These are phyloP conservation scores for Bombus haemorrhoidalis DNA, from an alignment of 1,140 invertebrate species.

Conservation along the genomic window DNA sequence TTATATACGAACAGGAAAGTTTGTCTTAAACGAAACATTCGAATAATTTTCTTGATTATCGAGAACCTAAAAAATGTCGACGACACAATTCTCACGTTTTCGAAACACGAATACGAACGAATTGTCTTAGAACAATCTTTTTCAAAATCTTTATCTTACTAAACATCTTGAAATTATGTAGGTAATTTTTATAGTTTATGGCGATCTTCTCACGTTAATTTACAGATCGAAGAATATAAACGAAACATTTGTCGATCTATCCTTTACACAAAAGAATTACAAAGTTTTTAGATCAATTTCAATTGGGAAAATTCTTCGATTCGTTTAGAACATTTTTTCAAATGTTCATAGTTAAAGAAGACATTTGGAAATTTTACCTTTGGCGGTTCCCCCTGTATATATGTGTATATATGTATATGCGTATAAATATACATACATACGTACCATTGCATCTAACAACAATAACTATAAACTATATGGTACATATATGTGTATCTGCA, in stretches of 20 bases:
- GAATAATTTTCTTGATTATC: conserved; percentile 1
- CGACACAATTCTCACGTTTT: neutral
- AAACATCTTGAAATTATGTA: neutral
- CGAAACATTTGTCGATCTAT: neutral
- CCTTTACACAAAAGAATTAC: too few species aligned
- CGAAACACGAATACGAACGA: neutral
- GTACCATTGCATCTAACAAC: conserved; percentile 50
- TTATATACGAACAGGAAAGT: conserved; percentile 31
- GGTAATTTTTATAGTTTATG: neutral
- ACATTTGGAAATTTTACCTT: conserved; percentile 37
- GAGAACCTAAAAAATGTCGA: conserved; percentile 15
- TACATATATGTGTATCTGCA: conserved; percentile 53
- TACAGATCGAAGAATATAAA: neutral
- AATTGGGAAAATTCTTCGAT: neutral
- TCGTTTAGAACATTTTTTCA: neutral
- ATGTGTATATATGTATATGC: conserved; percentile 47
- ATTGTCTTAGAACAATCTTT: neutral
- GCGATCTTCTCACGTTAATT: neutral
- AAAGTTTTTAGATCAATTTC: too few species aligned
- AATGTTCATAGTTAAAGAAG: neutral
- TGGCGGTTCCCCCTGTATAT: conserved; percentile 19
- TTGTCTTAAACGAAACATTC: conserved; percentile 17
- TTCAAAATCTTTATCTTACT: neutral
- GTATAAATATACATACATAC: conserved; percentile 35
- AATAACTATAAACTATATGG: conserved; percentile 64